phyloP scores from a whole-genome alignment of 2,888 invertebrate genomes.

The Seira sanloemensis region DNA sequence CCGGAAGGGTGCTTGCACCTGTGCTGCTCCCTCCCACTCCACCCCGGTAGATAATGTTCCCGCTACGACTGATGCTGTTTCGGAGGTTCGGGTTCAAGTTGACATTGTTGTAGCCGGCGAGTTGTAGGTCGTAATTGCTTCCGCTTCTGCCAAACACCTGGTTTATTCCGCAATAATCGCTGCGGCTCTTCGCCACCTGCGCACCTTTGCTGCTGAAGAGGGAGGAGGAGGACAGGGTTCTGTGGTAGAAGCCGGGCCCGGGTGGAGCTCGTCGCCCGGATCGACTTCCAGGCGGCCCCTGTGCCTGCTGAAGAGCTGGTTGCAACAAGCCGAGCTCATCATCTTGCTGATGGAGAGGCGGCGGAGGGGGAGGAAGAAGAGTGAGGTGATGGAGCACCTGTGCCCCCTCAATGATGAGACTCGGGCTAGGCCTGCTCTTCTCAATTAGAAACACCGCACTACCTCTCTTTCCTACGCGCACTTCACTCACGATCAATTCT shows the following conservation, averaged over 20 bases:
- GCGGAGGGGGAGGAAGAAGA: slow-evolving; percentile 36
- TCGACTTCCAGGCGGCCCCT: slow-evolving; percentile 24
- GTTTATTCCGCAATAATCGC: slow-evolving; percentile 66
- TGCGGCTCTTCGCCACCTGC: slow-evolving; percentile 63
- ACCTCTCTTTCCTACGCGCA: background rate
- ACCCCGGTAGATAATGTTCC: slow-evolving; percentile 53
- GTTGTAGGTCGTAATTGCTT: slow-evolving; percentile 46
- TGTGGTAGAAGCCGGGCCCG: slow-evolving; percentile 59
- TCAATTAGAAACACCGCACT: background rate
- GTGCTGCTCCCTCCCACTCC: background rate
- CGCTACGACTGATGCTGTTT: slow-evolving; percentile 51
- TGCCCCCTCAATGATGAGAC: slow-evolving; percentile 57
- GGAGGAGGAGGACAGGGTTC: slow-evolving; percentile 60
- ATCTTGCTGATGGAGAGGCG: slow-evolving; percentile 39
- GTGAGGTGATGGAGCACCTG: slow-evolving; percentile 27
- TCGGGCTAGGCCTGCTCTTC: background rate
- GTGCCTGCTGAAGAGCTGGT: slow-evolving; percentile 1
- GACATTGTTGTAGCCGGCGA: slow-evolving; percentile 37
- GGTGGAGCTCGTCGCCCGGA: slow-evolving; percentile 36
- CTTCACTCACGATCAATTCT: background rate
- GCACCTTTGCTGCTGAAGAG: slow-evolving; percentile 49
- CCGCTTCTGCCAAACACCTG: slow-evolving; percentile 49
- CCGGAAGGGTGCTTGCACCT: slow-evolving; percentile 32
- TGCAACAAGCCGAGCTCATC: slow-evolving; percentile 46
- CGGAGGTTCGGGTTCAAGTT: slow-evolving; percentile 53